Conservation (phyloP, 1,140 invertebrate species). For the Drosophila lini region DNA sequence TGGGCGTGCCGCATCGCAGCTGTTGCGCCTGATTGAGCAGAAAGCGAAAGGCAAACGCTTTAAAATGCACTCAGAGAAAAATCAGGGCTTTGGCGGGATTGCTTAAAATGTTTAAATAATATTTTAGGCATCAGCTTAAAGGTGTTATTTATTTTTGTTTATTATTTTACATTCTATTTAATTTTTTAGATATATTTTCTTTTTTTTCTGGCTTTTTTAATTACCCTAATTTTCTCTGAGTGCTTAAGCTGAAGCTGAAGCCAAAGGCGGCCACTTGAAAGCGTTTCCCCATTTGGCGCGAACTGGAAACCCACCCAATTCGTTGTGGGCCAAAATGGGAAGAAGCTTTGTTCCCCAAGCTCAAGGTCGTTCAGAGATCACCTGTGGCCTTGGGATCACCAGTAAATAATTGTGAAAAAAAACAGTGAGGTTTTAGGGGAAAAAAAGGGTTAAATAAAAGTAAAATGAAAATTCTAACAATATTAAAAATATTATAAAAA, state of each 20-base stretch:
- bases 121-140: neutral
- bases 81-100: neutral
- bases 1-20: slow-evolving; percentile 67
- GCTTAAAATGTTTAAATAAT: neutral
- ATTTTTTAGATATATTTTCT: too few species aligned
- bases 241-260: neutral
- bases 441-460: neutral
- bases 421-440: neutral
- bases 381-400: slow-evolving; percentile 3
- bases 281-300: slow-evolving; percentile 40
- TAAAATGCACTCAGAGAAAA: slow-evolving; percentile 14
- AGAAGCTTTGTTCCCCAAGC: slow-evolving; percentile 23
- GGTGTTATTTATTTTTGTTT: too few species aligned
- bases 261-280: slow-evolving; percentile 63
- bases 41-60: slow-evolving; percentile 70
- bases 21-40: slow-evolving; percentile 78
- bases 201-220: neutral
- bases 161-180: too few species aligned
- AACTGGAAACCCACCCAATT: slow-evolving; percentile 33
- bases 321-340: slow-evolving; percentile 13
- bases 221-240: neutral
- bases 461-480: neutral
- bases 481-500: neutral
- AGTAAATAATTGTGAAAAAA: slow-evolving; percentile 10
- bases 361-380: slow-evolving; percentile 39